A percentile compares a stretch with the other conserved stretches of the same genome.
Conservation (phyloP, 2,797 vertebrate genomes). For the Manis pentadactyla region DNA sequence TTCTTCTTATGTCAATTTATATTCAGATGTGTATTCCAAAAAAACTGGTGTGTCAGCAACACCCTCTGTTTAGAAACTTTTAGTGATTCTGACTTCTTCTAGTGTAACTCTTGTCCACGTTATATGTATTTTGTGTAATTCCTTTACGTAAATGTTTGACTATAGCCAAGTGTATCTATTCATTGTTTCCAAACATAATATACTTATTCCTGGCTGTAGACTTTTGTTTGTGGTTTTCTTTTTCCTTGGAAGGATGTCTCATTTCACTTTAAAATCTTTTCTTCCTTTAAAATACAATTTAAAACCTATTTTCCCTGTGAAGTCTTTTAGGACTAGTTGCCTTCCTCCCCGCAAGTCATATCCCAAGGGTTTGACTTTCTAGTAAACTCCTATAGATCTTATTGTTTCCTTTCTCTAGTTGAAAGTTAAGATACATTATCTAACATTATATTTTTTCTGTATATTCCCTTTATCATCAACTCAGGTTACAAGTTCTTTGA, state of each 20-base stretch:
- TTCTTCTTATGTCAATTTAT: not conserved
- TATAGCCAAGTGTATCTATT: not conserved
- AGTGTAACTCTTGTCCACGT: not conserved
- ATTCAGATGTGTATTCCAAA: not conserved
- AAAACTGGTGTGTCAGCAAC: not conserved
- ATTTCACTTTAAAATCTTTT: not conserved
- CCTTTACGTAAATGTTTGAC: not conserved
- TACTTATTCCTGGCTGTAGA: not conserved
- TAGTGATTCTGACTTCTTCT: not conserved
- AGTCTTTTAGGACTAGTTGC: not conserved
- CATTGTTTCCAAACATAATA: not conserved
- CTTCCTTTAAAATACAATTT: not conserved
- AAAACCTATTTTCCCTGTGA: not conserved
- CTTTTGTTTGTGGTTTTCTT: not conserved
- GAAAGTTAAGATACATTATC: not conserved
- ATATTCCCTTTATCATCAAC: not conserved
- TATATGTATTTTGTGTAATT: not conserved
- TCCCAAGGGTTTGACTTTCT: not conserved
- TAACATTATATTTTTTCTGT: not conserved
- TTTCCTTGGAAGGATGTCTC: not conserved
- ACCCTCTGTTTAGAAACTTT: not conserved
- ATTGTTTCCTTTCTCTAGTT: not conserved
- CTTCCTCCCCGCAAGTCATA: not conserved
- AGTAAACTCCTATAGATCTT: not conserved
- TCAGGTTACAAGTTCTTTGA: not conserved